phyloP scores from a whole-genome alignment of 1,140 invertebrate genomes.

The Solen grandis region DNA sequence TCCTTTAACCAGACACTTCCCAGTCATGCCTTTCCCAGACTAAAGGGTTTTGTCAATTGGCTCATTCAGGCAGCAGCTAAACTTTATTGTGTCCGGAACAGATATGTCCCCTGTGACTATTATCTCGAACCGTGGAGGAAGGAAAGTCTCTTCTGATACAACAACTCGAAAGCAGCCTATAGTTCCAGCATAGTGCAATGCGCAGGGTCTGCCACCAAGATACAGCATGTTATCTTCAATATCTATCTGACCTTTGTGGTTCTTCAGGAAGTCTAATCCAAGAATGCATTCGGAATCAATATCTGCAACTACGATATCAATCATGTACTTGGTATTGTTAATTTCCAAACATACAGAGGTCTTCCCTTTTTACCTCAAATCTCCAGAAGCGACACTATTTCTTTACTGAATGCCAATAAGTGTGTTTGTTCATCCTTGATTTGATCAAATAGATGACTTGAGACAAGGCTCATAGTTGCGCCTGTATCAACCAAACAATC shows the following conservation, averaged over 20 bases:
- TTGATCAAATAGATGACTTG: no score
- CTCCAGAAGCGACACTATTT: neutral
- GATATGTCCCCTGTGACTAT: neutral
- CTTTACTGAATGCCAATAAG: neutral
- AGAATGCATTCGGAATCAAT: conserved; percentile 33
- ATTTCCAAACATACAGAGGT: neutral
- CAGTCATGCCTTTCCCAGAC: neutral
- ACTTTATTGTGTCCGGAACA: no score
- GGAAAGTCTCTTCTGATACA: neutral
- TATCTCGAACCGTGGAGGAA: neutral
- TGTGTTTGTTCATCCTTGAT: neutral
- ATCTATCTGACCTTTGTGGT: no score
- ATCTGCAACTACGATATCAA: conserved; percentile 10
- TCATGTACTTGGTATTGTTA: neutral
- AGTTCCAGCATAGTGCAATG: conserved; percentile 5
- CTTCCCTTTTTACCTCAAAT: neutral
- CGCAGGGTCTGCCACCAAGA: neutral
- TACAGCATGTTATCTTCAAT: no score
- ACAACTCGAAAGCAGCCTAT: no score
- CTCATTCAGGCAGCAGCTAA: neutral
- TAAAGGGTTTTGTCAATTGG: neutral
- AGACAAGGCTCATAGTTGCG: conserved; percentile 6
- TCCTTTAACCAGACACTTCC: no score
- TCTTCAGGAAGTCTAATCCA: no score
- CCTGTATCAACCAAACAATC: conserved; percentile 37